A percentile compares a stretch with the other conserved stretches of the same genome.
phyloP scores from a whole-genome alignment of 1,140 invertebrate species.

The Doryteuthis pealeii region DNA sequence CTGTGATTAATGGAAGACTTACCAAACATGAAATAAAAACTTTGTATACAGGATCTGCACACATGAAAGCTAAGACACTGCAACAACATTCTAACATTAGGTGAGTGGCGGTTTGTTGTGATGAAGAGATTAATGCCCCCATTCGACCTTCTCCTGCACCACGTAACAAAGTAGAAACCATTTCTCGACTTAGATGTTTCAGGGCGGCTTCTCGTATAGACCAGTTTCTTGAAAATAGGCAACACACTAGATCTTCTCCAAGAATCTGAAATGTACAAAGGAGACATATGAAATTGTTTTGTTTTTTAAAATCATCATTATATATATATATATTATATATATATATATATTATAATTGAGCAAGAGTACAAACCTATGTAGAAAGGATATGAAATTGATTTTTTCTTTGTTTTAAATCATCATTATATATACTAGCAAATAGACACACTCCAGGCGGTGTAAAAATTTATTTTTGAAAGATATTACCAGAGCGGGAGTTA shows the following conservation, averaged over 20 bases:
- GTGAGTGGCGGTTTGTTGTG: constrained; percentile 39
- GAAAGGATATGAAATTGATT: no score
- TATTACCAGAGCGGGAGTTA: no score
- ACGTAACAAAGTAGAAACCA: constrained; percentile 42
- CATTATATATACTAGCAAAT: no score
- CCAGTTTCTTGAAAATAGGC: constrained; percentile 62
- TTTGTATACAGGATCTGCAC: constrained; percentile 62
- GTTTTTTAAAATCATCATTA: background rate
- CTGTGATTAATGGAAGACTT: constrained; percentile 41
- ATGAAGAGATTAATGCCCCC: constrained; percentile 41
- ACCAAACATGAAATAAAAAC: constrained; percentile 62
- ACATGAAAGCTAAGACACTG: constrained; percentile 59
- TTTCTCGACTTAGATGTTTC: constrained; percentile 54
- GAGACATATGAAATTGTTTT: no score
- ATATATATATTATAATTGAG: background rate
- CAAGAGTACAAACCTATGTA: no score
- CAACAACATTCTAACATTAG: constrained; percentile 54
- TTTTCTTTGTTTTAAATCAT: no score
- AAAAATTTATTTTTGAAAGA: no score
- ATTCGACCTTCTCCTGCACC: constrained; percentile 44
- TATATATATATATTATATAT: background rate
- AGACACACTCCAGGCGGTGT: no score
- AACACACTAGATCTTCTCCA: constrained; percentile 58
- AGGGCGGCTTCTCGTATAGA: constrained; percentile 60
- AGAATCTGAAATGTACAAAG: constrained; percentile 42